These are phyloP conservation scores for Dione vanillae DNA, from an alignment of 2,888 invertebrate genomes.

Conservation along the genomic window DNA sequence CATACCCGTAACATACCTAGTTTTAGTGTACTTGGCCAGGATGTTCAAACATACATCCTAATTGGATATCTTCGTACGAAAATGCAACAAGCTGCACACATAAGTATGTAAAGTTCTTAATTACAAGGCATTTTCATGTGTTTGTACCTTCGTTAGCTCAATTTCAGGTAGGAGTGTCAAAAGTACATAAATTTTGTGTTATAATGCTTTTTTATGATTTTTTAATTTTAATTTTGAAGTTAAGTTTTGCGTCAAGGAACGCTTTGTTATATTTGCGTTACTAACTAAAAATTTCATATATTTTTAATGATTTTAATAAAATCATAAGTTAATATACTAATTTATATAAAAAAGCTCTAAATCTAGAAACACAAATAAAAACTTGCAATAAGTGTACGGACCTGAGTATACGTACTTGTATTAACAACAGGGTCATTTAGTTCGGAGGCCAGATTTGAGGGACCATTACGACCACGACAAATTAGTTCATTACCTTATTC, in stretches of 20 bases:
- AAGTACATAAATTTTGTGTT: neutral
- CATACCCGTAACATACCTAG: constrained; percentile 3
- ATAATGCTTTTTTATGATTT: neutral
- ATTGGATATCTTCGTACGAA: constrained; percentile 19
- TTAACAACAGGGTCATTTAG: constrained; percentile 54
- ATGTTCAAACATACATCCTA: constrained; percentile 16
- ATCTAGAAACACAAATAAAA: neutral
- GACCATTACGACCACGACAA: constrained; percentile 60
- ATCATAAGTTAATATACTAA: neutral
- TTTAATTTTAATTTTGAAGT: neutral
- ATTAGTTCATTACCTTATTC: constrained; percentile 65
- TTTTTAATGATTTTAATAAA: neutral
- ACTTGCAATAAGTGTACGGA: neutral
- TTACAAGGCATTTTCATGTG: constrained; percentile 1
- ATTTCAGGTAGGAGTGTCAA: neutral
- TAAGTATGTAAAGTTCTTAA: constrained; percentile 11
- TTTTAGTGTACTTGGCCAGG: constrained; percentile 19
- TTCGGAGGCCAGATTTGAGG: constrained; percentile 57
- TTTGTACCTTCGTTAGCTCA: constrained; percentile 1
- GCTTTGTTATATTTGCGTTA: too few relatives aligned
- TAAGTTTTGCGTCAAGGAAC: too few relatives aligned
- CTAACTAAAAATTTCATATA: neutral
- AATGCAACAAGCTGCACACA: constrained; percentile 11
- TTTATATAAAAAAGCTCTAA: neutral
- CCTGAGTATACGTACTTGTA: constrained; percentile 47